Base-by-base conservation (phyloP, 2,113 vertebrate genomes). In the Bubo blakistoni region DNA sequence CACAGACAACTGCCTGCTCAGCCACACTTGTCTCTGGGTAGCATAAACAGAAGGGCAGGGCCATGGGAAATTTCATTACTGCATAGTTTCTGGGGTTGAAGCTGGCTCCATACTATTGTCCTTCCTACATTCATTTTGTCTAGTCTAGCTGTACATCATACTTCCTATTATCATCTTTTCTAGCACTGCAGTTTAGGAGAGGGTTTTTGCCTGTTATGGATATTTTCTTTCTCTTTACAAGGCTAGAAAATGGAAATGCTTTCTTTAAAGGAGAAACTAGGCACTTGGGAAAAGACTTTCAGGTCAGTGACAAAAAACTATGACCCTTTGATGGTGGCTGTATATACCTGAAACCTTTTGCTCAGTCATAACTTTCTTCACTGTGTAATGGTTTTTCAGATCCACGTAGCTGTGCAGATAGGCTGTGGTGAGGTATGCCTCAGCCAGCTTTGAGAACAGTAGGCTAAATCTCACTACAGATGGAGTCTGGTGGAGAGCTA, bases 391-490 rank as follows among this genome's bases (percentile, higher is more conserved):
- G 29, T 72, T 92, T 87, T 81, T 81, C 42, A 54, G 16, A 26
- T 84, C 17, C 19, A 3, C 29, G 63, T 61, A 83, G 30, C 27
- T 86, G 17, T 76, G 70, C 38, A 47, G 38, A 19, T 63, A 87
- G 22, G 51, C 51, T 90, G 16, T 63, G 51, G 52, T 86, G 57
- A 81, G 65, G 30, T 47, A 29, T 46, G 16, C 27, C 30, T 95
- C 54, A 77, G 54, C 10, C 81, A 93, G 58, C 67, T 96, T 90
- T 94, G 80, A 86, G 85, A 95, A 82, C 84, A 96, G 71, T 93
- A 81, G 74, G 74, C 25, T 96, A 85, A 91, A 73, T 93, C 54
- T 91, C 88, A 62, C 69, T 91, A 76, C 92, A 94, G 94, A 93
- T 88, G 95, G 96, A 96, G 62, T 57, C 65, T 59, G 46, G 73